A percentile compares a stretch with the other conserved stretches of the same genome.
Conservation (phyloP, 2,888 invertebrate genomes). For the Lumbricus terrestris region DNA sequence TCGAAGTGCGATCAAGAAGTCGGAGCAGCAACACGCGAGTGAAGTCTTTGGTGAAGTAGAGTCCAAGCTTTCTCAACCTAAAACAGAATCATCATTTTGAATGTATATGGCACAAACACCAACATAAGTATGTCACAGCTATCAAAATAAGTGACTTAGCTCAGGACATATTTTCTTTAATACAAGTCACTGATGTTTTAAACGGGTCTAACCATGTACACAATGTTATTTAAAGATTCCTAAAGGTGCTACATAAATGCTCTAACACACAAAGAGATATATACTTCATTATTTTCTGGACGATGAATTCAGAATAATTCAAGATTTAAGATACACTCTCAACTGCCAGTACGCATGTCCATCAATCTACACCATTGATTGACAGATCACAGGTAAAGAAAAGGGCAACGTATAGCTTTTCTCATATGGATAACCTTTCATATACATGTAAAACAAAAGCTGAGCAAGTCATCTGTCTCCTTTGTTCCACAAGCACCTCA, state of each 20-base stretch:
- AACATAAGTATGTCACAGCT: background rate
- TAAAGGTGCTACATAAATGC: background rate
- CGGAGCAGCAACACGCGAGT: background rate
- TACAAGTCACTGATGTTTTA: background rate
- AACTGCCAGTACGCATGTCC: background rate
- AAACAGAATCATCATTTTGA: background rate
- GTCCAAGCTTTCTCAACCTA: constrained; percentile 38
- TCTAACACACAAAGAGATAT: background rate
- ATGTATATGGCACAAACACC: background rate
- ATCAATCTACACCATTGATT: background rate
- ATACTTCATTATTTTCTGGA: background rate
- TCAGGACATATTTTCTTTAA: background rate
- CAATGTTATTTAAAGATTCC: background rate
- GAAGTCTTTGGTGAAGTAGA: constrained; percentile 26
- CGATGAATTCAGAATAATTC: background rate
- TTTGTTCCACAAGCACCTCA: too few species aligned
- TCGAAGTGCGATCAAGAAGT: background rate
- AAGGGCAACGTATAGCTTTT: background rate
- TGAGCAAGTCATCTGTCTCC: too few species aligned
- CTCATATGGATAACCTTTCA: background rate
- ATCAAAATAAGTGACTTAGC: background rate
- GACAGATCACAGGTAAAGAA: background rate
- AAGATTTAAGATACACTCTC: background rate
- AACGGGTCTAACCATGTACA: background rate
- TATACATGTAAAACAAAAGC: too few species aligned